Evolutionary conservation across 2,113 vertebrate species (phyloP).

Genomic region (Psittacus erithacus): DNA sequence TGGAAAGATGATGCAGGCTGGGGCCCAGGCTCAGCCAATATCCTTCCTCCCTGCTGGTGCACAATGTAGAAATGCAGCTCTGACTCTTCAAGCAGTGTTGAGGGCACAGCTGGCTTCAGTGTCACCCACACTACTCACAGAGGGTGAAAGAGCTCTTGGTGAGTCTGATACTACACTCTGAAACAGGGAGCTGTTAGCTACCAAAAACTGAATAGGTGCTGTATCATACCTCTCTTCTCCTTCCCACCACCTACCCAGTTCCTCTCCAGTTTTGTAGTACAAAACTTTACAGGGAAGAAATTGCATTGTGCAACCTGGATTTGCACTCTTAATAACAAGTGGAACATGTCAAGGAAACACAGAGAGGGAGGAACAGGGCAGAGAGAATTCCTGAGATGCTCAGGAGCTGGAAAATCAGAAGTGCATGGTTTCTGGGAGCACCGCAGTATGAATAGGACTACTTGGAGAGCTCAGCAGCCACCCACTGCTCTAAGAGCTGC

Average conservation of each 20-base stretch:
- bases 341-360: not conserved
- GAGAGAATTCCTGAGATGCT: not conserved
- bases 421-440: not conserved
- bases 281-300: not conserved
- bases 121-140: not conserved
- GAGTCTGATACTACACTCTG: not conserved
- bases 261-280: not conserved
- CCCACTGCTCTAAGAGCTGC: not conserved
- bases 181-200: not conserved
- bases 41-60: not conserved
- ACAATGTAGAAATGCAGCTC: not conserved
- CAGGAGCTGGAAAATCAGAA: not conserved
- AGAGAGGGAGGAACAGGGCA: not conserved
- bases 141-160: not conserved
- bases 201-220: not conserved
- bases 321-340: not conserved
- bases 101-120: not conserved
- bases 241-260: not conserved
- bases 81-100: not conserved
- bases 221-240: not conserved
- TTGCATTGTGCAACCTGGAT: not conserved
- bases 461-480: not conserved
- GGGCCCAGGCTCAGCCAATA: not conserved
- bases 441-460: fast-evolving
- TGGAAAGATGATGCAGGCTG: not conserved